phyloP scores from a whole-genome alignment of 2,113 vertebrate genomes.

The Hiodon alosoides region DNA sequence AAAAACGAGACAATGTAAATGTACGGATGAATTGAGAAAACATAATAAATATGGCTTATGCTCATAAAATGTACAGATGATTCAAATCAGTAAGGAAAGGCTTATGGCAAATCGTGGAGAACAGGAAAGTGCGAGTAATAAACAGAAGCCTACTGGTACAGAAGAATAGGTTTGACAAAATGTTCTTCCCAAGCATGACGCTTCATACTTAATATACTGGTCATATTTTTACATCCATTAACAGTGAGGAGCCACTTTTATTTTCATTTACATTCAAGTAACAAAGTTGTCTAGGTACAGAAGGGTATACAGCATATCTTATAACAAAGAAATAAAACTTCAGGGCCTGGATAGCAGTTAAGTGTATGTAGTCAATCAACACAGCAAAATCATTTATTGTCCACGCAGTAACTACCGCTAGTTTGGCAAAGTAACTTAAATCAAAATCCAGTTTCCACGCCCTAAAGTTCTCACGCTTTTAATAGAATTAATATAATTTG shows the following conservation, averaged over 20 bases:
- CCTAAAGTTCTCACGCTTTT: slow-evolving; percentile 38
- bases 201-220: no score
- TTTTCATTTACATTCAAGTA: no score
- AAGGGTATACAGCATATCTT: background rate
- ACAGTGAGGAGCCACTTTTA: no score
- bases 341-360: slow-evolving; percentile 12
- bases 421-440: slow-evolving; percentile 31
- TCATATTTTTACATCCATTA: no score
- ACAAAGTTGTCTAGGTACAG: no score
- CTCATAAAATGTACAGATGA: slow-evolving; percentile 1
- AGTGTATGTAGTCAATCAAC: slow-evolving; percentile 30
- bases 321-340: background rate
- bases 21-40: slow-evolving; percentile 3
- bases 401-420: slow-evolving; percentile 32
- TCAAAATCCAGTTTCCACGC: slow-evolving; percentile 28
- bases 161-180: background rate
- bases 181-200: no score
- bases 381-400: slow-evolving; percentile 42
- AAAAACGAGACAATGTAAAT: background rate
- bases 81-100: background rate
- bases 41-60: slow-evolving; percentile 4
- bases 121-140: background rate
- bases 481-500: slow-evolving; percentile 38
- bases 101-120: background rate
- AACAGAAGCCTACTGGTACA: background rate